Conservation (phyloP, 2,797 vertebrate genomes). For the Parotocinclus haroldoi region DNA sequence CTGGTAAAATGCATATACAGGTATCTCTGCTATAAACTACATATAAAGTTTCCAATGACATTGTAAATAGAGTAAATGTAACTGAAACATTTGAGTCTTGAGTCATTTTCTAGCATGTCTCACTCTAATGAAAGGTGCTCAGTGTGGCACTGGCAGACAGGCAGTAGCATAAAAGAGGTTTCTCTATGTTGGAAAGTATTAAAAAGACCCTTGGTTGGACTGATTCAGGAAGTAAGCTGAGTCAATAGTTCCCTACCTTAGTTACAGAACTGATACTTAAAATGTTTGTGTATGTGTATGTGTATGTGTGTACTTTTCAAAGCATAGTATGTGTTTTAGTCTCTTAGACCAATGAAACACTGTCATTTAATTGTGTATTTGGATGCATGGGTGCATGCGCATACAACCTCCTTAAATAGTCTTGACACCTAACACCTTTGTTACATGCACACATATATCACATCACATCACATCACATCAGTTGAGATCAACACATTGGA, state of each 20-base stretch:
- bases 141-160: too few relatives aligned
- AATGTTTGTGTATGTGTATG: conserved; percentile 1
- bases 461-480: conserved; percentile 15
- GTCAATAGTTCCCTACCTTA: conserved; percentile 43
- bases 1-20: too few relatives aligned
- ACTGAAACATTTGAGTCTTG: too few relatives aligned
- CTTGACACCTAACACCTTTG: conserved; percentile 19
- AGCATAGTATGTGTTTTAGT: not conserved
- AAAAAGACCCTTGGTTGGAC: conserved; percentile 41
- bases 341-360: too few relatives aligned
- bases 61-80: too few relatives aligned
- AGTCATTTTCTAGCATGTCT: not conserved
- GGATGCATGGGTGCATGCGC: not conserved
- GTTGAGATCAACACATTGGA: conserved; percentile 10
- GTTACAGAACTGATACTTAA: conserved; percentile 13
- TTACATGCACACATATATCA: conserved; percentile 10
- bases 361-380: not conserved
- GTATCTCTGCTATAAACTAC: too few relatives aligned
- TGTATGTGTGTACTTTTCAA: conserved; percentile 16
- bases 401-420: not conserved
- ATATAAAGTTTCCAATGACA: too few relatives aligned
- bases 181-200: conserved; percentile 33
- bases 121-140: conserved; percentile 1
- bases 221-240: conserved; percentile 42
- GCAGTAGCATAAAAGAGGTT: conserved; percentile 13